These are phyloP conservation scores for Tamias sibiricus DNA, from an alignment of 2,113 vertebrate species.

Conservation along the genomic window DNA sequence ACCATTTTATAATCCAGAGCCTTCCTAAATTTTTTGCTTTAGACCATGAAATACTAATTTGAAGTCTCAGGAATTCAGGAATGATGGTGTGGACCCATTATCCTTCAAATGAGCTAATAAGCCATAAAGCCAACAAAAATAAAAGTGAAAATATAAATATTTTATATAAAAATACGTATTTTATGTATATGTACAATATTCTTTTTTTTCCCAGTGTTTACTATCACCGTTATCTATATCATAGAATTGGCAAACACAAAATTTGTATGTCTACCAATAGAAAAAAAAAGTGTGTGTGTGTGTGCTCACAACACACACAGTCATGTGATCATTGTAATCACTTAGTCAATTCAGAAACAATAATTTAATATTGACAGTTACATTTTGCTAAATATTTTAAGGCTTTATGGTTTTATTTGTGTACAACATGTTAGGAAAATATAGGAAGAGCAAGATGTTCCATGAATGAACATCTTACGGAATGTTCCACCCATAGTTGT, in stretches of 20 bases:
- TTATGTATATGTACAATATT: too few relatives aligned
- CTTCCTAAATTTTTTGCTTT: slow-evolving; percentile 22
- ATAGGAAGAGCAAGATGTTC: neutral
- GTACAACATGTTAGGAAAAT: slow-evolving; percentile 22
- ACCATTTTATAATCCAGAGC: slow-evolving; percentile 31
- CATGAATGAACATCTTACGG: neutral
- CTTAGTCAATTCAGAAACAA: neutral
- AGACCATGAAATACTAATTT: neutral
- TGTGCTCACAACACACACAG: neutral
- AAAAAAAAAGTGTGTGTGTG: neutral
- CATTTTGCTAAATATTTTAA: slow-evolving; percentile 31
- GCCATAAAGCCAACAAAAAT: neutral
- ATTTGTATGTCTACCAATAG: neutral
- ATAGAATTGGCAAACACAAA: neutral
- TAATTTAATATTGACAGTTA: neutral
- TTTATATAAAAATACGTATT: neutral
- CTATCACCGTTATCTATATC: neutral
- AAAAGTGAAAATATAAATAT: neutral
- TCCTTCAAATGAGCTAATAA: neutral
- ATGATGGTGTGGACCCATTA: neutral
- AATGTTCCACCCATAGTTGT: neutral
- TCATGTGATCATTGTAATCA: neutral
- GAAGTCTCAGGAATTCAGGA: neutral
- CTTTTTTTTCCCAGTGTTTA: neutral
- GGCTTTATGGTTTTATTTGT: neutral